Base-by-base conservation (phyloP, 2,797 vertebrate genomes). In the Darevskia mixta region DNA sequence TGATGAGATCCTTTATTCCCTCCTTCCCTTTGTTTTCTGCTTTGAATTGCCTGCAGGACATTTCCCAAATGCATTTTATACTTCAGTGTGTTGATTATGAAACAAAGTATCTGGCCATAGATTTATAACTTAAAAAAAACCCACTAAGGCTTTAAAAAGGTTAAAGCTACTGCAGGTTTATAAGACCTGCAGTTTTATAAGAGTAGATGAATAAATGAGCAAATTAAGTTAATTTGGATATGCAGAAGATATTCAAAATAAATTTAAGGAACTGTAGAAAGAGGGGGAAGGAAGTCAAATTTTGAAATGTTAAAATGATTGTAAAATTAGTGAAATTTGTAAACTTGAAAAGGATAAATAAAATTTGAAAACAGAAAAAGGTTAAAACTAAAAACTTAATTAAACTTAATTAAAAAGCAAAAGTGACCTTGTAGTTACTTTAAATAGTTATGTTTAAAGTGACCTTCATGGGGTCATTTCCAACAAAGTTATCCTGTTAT, bases 51-150 rank as follows among this genome's bases (percentile, higher is more conserved):
- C 93, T 93, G 90, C 20, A 20, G 89, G 92, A 49, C 67, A 78
- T 94, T 92, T 91, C 89, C 90, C 88, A 86, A 91, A 91, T 89
- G 87, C 71, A 49, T 90, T 86, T 87, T 0, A 0, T 91, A 75
- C 78, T 93, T 93, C 75, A 86, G 38, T 27, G 20, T 89, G 27
- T 77, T 91, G 87, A 93, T 96, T 88, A 86, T n/a, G 82, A 88
- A 91, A 87, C 77, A 41, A 91, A 85, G 41, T 85, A 90, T 35
- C 72, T 75, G 2, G n/a, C 81, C 94, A 89, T 90, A 89, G 92
- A 87, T 55, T 90, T 91, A 87, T 82, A 77, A 35, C 35, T 90
- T 93, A 94, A 82, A 91, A 92, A 94, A 92, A 4, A 13, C 3
- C 49, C 49, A 55, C 49, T 88, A 87, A 55, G 13, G 3, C 49